These are phyloP conservation scores for Rissa tridactyla DNA, from an alignment of 2,113 vertebrate species.

Conservation along the genomic window DNA sequence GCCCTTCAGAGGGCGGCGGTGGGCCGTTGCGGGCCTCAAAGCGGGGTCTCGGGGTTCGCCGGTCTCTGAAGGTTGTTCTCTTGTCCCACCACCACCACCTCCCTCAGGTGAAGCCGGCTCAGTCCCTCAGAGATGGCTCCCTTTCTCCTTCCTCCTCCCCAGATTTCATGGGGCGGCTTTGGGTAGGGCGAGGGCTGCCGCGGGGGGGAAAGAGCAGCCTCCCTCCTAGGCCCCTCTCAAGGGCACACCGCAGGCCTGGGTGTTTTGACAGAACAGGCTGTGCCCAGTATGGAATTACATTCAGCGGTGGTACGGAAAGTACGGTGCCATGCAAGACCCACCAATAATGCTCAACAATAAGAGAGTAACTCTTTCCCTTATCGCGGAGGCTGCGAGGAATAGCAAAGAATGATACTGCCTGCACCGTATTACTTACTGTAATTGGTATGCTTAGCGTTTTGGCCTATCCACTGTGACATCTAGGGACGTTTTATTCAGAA, in stretches of 20 bases:
- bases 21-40: neutral
- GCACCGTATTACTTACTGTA: rapidly evolving
- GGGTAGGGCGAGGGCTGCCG: too few species aligned
- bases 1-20: neutral
- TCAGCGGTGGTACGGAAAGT: neutral
- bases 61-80: neutral
- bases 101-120: too few species aligned
- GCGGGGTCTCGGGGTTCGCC: neutral
- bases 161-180: rapidly evolving
- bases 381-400: rapidly evolving
- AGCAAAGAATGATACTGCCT: neutral
- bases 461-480: too few species aligned
- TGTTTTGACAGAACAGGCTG: neutral
- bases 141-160: too few species aligned
- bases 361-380: neutral
- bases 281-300: rapidly evolving
- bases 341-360: rapidly evolving
- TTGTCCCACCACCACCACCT: neutral
- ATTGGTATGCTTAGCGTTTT: neutral
- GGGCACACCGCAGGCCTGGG: too few species aligned
- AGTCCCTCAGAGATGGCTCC: neutral
- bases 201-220: rapidly evolving
- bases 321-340: neutral
- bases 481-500: rapidly evolving
- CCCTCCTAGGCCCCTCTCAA: rapidly evolving